Evolutionary conservation across 2,888 invertebrate species (phyloP).

Genomic region (Chironomus riparius): DNA sequence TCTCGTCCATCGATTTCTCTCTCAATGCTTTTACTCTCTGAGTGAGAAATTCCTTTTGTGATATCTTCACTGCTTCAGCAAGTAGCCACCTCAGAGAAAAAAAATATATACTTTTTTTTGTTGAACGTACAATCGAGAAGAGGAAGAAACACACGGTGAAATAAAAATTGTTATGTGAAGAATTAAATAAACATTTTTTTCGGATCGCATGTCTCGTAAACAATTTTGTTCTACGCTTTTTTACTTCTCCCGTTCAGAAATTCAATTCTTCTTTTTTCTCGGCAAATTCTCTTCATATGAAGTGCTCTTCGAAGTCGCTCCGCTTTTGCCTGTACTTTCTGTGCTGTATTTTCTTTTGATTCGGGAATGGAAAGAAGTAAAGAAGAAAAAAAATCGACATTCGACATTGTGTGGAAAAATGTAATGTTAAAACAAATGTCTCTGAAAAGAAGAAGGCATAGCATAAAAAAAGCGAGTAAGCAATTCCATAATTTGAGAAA

Average conservation of each 20-base stretch:
- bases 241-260: neutral
- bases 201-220: conserved; percentile 22
- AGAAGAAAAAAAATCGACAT: neutral
- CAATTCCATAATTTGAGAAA: neutral
- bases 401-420: neutral
- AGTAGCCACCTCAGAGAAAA: no score
- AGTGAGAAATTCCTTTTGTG: no score
- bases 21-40: neutral
- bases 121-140: neutral
- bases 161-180: conserved; percentile 4
- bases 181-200: conserved; percentile 22
- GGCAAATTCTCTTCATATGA: neutral
- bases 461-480: neutral
- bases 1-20: no score
- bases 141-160: neutral
- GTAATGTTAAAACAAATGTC: neutral
- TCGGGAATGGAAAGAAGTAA: neutral
- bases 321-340: neutral
- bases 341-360: neutral
- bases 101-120: no score
- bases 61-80: no score
- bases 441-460: neutral
- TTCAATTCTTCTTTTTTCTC: neutral
- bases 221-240: conserved; percentile 7
- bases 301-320: no score